These are phyloP conservation scores for Micoletzkya japonica DNA, from an alignment of 2,888 invertebrate species.

Conservation along the genomic window DNA sequence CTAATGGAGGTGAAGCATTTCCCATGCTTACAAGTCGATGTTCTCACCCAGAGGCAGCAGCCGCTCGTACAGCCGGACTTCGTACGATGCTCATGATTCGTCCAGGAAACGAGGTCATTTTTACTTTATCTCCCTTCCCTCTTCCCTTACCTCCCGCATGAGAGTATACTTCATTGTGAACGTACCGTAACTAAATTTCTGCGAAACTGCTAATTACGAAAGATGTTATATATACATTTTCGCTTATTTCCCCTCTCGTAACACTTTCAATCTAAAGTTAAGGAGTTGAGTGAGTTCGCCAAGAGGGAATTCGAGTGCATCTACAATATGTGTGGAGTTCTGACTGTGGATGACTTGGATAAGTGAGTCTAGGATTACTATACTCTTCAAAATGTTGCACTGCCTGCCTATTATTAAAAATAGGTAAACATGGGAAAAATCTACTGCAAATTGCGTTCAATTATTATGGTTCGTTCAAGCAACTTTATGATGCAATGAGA, in stretches of 20 bases:
- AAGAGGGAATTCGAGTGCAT: constrained; percentile 6
- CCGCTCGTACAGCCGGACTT: constrained; percentile 10
- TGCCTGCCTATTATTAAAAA: too few relatives aligned
- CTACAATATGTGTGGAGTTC: constrained; percentile 8
- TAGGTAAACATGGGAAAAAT: too few relatives aligned
- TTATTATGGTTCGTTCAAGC: too few relatives aligned
- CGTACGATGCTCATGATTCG: constrained; percentile 19
- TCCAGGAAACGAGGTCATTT: constrained; percentile 13
- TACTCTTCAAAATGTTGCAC: too few relatives aligned
- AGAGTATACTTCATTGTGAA: not conserved
- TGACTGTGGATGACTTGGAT: constrained; percentile 18
- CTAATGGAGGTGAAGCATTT: not conserved
- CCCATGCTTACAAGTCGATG: not conserved
- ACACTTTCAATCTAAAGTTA: too few relatives aligned
- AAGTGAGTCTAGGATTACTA: not conserved
- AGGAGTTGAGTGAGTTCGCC: constrained; percentile 21
- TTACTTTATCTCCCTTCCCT: not conserved
- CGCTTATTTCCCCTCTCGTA: not conserved
- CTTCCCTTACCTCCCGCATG: not conserved
- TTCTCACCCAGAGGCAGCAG: constrained; percentile 8
- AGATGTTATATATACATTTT: not conserved
- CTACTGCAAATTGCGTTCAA: too few relatives aligned
- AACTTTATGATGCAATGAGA: too few relatives aligned
- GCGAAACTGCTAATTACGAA: not conserved
- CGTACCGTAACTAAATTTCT: not conserved